These are phyloP conservation scores for Chrysomallon squamiferum DNA, from an alignment of 1,140 invertebrate species.

Conservation along the genomic window DNA sequence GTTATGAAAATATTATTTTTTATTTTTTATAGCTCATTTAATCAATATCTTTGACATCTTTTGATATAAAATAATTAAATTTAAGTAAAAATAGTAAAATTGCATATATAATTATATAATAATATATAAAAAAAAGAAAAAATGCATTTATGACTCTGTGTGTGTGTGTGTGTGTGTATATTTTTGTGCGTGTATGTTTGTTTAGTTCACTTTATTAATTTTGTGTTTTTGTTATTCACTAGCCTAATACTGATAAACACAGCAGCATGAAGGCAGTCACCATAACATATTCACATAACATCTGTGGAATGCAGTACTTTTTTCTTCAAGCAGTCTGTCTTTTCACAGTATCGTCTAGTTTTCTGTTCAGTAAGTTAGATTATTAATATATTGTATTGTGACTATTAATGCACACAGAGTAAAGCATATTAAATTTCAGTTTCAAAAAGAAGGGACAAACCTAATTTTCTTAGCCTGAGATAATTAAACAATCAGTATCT, in stretches of 20 bases:
- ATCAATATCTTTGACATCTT: background rate
- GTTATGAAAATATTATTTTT: background rate
- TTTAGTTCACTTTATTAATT: background rate
- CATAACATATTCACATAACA: no score
- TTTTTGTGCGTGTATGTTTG: background rate
- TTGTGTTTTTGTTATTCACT: background rate
- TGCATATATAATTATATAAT: background rate
- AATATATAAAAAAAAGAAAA: background rate
- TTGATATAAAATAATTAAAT: background rate
- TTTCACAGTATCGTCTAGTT: no score
- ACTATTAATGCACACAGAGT: no score
- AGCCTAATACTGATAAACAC: background rate
- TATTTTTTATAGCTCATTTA: background rate
- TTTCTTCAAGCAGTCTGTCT: no score
- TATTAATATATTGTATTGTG: no score
- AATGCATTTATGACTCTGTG: background rate
- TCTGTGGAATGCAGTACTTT: no score
- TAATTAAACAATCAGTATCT: no score
- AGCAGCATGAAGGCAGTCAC: background rate
- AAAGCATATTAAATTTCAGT: no score
- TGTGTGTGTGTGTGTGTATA: slow-evolving; percentile 1
- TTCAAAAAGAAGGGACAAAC: no score
- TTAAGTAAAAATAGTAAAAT: background rate
- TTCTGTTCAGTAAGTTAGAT: no score
- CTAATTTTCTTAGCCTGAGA: no score